Base-by-base conservation (phyloP, 2,113 vertebrate species). In the Amia ocellicauda region DNA sequence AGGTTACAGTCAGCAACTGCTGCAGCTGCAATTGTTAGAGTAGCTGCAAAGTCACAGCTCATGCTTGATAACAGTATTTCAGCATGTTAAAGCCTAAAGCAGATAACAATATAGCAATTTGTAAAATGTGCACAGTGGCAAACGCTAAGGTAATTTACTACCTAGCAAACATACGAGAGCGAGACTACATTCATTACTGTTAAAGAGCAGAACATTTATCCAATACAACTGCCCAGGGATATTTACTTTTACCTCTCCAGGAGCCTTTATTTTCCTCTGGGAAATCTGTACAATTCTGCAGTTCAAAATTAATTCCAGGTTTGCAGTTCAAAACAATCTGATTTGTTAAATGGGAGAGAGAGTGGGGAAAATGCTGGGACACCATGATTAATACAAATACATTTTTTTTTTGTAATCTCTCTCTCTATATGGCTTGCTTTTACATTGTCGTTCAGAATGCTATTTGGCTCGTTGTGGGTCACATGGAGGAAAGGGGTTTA, bases 201-300 rank as follows among this genome's bases (percentile, higher is more conserved):
- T 27, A 51, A 49, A 58, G 63, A 26, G 55, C 28, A 19, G 24
- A 36, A 43, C 55, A 26, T 65, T 65, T 58, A 51, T 65, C 55
- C 63, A 58, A 31, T 26, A 41, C 43, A 28, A 51, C 55, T 24
- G 43, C 54, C 43, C 54, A 65, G n/a, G 42, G 63, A 65, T 41
- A 50, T 65, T 58, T 65, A 43, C 63, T 50, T 65, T 65, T 40
- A 54, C 63, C 43, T 36, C 41, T 51, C 28, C 13, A 40, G 23
- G 63, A 65, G 58, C 55, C 58, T 51, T 65, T 53, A 27, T 58
- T 51, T 55, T 41, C 63, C 63, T 51, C 20, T 29, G 49, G 28
- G 45, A 65, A 65, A 57, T 54, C 17, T 40, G 27, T 45, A 24
- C 43, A 36, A 28, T 55, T 20, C 43, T 7, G 54, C 63, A 65